Conservation (phyloP, 2,797 vertebrate genomes). For the Hylomyscus alleni region DNA sequence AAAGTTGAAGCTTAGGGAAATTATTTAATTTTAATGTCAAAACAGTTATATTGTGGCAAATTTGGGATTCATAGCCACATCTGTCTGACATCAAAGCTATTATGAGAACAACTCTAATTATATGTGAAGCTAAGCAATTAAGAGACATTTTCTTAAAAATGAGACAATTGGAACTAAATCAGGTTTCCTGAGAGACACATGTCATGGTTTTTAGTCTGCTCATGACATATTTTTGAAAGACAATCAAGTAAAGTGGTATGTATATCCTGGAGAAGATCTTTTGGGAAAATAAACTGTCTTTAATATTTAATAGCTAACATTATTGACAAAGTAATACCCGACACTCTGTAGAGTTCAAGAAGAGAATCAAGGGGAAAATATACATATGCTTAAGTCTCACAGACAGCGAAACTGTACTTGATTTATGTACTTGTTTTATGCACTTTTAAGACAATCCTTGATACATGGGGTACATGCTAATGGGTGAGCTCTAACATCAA, state of each 20-base stretch:
- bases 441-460: not conserved
- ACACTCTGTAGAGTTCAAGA: not conserved
- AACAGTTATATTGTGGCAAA: constrained; percentile 41
- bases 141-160: constrained; percentile 64
- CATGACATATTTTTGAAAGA: constrained; percentile 47
- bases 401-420: not conserved
- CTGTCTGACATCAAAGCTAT: constrained; percentile 65
- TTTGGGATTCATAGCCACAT: constrained; percentile 59
- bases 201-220: constrained; percentile 64
- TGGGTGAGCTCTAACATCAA: not conserved
- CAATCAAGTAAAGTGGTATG: constrained; percentile 43
- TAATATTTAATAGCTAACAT: constrained; percentile 26
- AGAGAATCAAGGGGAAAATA: not conserved
- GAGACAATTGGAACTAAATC: constrained; percentile 54
- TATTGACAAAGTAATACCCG: not conserved
- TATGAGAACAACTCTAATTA: constrained; percentile 70
- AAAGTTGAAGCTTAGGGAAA: constrained; percentile 39
- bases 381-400: not conserved
- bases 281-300: constrained; percentile 49
- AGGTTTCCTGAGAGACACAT: constrained; percentile 68
- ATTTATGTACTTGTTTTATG: not conserved
- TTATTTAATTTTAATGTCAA: constrained; percentile 69
- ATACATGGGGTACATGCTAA: not conserved
- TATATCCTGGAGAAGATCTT: constrained; percentile 51
- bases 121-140: constrained; percentile 67